phyloP scores from a whole-genome alignment of 2,888 invertebrate species.

The Brenthis hecate region DNA sequence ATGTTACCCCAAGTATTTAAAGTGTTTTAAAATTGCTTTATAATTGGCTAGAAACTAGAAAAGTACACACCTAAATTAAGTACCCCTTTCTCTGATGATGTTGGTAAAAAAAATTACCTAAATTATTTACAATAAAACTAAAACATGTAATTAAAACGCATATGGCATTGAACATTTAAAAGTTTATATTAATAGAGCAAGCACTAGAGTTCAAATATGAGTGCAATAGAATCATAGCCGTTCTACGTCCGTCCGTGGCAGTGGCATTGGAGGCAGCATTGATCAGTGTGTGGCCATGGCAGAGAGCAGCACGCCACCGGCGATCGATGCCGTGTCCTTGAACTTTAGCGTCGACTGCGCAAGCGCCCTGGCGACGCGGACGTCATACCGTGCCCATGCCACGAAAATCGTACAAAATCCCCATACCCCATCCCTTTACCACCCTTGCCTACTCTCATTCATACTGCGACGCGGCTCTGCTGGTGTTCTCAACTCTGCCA shows the following conservation, averaged over 20 bases:
- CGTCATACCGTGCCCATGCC: slow-evolving; percentile 76
- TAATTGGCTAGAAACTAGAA: too few species aligned
- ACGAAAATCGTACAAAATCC: slow-evolving; percentile 60
- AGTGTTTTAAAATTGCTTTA: too few species aligned
- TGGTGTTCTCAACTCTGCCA: slow-evolving; percentile 66
- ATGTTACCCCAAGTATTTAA: too few species aligned
- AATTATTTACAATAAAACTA: too few species aligned
- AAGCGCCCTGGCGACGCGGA: slow-evolving; percentile 66
- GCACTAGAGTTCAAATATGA: slow-evolving; percentile 14
- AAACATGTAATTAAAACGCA: too few species aligned
- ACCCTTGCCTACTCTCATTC: slow-evolving; percentile 50
- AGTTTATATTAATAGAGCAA: background rate
- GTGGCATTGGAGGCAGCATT: slow-evolving; percentile 52
- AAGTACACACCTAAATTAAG: too few species aligned
- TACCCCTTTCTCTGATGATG: too few species aligned
- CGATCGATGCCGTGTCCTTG: slow-evolving; percentile 77
- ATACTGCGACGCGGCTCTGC: slow-evolving; percentile 52
- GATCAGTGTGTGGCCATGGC: slow-evolving; percentile 68
- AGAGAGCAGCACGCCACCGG: slow-evolving; percentile 56
- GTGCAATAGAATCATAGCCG: slow-evolving; percentile 31
- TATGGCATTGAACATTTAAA: background rate
- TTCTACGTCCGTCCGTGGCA: slow-evolving; percentile 55
- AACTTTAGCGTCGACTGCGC: slow-evolving; percentile 60
- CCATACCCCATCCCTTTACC: slow-evolving; percentile 43
- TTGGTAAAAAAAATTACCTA: too few species aligned